Percentiles rank a stretch among this genome's conserved stretches.
Conservation (phyloP, 1,140 invertebrate genomes). For the Limonius californicus region DNA sequence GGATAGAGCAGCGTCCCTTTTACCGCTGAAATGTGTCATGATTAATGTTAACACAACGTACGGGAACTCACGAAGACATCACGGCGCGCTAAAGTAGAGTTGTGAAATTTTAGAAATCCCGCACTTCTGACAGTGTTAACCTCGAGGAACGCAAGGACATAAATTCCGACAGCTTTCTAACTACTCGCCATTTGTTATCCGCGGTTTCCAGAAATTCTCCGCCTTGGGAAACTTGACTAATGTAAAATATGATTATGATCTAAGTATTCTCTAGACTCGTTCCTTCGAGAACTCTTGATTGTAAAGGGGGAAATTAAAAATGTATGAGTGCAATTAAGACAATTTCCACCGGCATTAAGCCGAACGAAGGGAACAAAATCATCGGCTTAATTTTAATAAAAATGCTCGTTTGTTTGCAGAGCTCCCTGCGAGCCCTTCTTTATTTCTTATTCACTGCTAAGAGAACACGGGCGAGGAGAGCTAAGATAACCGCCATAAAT, state of each 20-base stretch:
- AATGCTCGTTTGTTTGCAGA: too few relatives aligned
- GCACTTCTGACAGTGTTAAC: constrained; percentile 13
- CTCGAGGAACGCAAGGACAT: constrained; percentile 15
- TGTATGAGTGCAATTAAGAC: constrained; percentile 5
- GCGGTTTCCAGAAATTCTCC: constrained; percentile 17
- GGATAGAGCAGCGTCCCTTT: too few relatives aligned
- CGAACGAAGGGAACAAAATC: too few relatives aligned
- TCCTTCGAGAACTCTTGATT: background rate
- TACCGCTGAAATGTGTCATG: too few relatives aligned
- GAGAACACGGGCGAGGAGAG: too few relatives aligned
- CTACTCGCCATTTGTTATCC: constrained; percentile 15
- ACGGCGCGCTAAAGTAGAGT: background rate
- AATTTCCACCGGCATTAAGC: background rate
- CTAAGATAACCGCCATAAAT: too few relatives aligned
- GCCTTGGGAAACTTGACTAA: constrained; percentile 12
- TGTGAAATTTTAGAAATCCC: constrained; percentile 8
- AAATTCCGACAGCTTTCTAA: constrained; percentile 6
- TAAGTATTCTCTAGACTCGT: background rate
- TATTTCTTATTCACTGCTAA: too few relatives aligned
- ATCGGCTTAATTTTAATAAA: too few relatives aligned
- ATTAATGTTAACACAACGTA: too few relatives aligned
- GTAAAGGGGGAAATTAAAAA: constrained; percentile 5
- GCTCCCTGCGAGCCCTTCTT: too few relatives aligned
- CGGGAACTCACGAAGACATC: too few relatives aligned
- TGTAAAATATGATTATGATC: constrained; percentile 22